Conservation (phyloP, 1,140 invertebrate genomes). For the Diorhabda sublineata region DNA sequence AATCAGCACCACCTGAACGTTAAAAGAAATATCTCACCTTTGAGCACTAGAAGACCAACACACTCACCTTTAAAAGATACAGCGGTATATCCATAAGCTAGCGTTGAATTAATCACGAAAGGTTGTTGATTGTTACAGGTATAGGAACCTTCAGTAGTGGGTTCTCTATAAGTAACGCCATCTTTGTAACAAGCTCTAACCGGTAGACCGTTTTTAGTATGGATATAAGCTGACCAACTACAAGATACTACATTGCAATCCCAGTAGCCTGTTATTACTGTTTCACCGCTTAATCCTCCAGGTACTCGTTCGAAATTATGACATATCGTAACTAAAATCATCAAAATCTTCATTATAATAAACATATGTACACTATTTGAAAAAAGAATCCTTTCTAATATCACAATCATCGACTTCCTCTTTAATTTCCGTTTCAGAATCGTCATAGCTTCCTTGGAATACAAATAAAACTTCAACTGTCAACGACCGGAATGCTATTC, state of each 20-base stretch:
- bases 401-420: too few species aligned
- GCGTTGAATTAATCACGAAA: conserved; percentile 18
- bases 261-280: not conserved
- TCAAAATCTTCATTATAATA: too few species aligned
- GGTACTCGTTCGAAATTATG: not conserved
- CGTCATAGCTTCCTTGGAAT: too few species aligned
- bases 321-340: too few species aligned
- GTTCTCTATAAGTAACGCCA: not conserved
- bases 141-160: conserved; percentile 10
- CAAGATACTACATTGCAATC: not conserved
- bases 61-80: conserved; percentile 16
- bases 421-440: too few species aligned
- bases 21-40: not conserved
- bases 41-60: not conserved
- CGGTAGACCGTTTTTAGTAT: not conserved
- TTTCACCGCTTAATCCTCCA: not conserved
- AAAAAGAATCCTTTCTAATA: too few species aligned
- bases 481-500: too few species aligned
- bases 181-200: not conserved
- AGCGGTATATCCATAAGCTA: conserved; percentile 25
- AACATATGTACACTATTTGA: too few species aligned
- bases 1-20: conserved; percentile 13
- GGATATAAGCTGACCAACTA: not conserved
- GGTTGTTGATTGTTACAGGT: conserved; percentile 20
- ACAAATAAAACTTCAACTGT: too few species aligned